Evolutionary conservation across 2,888 invertebrate species (phyloP), one percentile per base, ranked within the genome.

Genomic region (Carcina quercana): DNA sequence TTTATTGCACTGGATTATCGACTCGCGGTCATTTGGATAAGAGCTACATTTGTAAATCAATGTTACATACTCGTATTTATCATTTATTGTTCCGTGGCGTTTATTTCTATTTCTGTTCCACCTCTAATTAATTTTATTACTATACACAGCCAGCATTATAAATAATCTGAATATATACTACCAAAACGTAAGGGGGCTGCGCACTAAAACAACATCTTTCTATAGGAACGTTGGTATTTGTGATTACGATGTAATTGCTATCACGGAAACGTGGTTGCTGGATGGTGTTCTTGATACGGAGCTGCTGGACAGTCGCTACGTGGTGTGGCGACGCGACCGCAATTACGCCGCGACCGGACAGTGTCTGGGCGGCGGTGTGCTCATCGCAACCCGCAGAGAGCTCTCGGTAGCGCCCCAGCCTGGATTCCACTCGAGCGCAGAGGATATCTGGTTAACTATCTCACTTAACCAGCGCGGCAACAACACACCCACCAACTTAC

Each of bases 181-280:
- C 10, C 22, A 22, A n/a, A 22, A 22, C 11, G 10, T 11, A n/a
- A n/a, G 22, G 8, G 22, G 22, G 7, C 10, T 22, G 5, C 22
- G 22, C 11, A 34, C 35, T 11, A 39, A 39, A 15, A 30, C 28
- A 10, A 7, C 5, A 6, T 13, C n/a, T n/a, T 34, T 39, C 6
- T 27, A 35, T 12, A 32, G 34, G 15, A 35, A 28, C 25, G 10
- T 38, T 1, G 22, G 3, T 11, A 3, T 31, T 13, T 13, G 14
- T 24, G 1, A 14, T 3, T 35, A 33, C 14, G 34, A 37, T n/a
- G 11, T 35, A 12, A 35, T 38, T 25, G 25, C 27, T 5, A n/a
- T 35, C 6, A 30, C 35, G 2, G 38, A 38, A 17, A 35, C 35
- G 12, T 40, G 40, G 36, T 24, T 37, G n/a, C 19, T 32, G 6